Conservation (phyloP, 2,113 vertebrate species). For the Vireo altiloquus region DNA sequence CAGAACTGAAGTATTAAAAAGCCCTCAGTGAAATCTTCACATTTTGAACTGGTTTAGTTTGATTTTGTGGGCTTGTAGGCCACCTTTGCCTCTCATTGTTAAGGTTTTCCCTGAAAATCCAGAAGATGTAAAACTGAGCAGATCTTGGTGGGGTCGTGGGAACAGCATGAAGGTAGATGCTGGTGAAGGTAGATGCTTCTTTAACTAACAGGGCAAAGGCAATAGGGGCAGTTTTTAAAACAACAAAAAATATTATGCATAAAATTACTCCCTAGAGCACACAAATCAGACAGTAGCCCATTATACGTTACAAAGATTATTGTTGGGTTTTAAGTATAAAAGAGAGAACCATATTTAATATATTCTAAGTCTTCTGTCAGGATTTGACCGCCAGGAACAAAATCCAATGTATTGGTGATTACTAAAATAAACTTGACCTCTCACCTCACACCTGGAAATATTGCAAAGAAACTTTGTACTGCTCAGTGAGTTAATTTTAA, state of each 20-base stretch:
- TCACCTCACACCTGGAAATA: not conserved
- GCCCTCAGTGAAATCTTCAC: not conserved
- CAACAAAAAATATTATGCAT: not conserved
- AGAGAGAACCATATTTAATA: not conserved
- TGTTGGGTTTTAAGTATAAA: not conserved
- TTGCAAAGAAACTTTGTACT: not conserved
- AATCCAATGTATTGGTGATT: not conserved
- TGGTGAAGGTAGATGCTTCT: not conserved
- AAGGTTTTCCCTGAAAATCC: not conserved
- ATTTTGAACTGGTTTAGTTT: not conserved
- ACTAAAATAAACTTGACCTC: not conserved
- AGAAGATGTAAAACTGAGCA: fast-evolving
- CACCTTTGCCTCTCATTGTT: not conserved
- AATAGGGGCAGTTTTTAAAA: not conserved
- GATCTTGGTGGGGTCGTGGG: not conserved
- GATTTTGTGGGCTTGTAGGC: not conserved
- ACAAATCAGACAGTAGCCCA: not conserved
- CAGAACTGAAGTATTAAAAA: not conserved
- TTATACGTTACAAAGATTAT: fast-evolving
- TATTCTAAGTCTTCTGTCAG: not conserved
- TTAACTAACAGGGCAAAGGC: not conserved
- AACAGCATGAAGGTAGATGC: not conserved
- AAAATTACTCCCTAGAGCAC: not conserved
- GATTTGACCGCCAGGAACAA: not conserved
- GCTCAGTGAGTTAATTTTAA: not conserved